Evolutionary conservation across 2,113 vertebrate species (phyloP).

Genomic region (Otolemur garnettii): DNA sequence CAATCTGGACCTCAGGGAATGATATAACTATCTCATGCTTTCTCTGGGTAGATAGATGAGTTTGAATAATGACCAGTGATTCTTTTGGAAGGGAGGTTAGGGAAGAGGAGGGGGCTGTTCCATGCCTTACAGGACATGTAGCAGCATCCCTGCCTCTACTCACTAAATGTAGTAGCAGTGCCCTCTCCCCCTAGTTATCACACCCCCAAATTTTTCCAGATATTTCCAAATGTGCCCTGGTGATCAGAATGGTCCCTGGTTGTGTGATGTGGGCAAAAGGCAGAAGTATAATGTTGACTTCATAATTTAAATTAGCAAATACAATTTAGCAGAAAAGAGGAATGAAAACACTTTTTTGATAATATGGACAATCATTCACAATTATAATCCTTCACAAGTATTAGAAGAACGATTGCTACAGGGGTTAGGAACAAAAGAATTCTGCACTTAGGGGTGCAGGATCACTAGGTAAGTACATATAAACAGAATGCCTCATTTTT

Average conservation of each 20-base stretch:
- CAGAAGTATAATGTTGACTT: conserved; percentile 2
- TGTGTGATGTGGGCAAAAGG: not conserved
- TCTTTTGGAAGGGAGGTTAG: not conserved
- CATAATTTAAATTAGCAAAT: conserved; percentile 42
- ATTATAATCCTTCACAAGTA: not conserved
- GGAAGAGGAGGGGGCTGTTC: not conserved
- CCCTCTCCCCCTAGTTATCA: not conserved
- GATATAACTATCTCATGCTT: not conserved
- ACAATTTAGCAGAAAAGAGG: not conserved
- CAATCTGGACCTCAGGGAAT: not conserved
- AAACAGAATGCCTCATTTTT: not conserved
- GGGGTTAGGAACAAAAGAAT: not conserved
- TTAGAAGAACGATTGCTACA: not conserved
- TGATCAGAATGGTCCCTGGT: not conserved
- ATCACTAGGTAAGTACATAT: not conserved
- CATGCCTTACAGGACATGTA: not conserved
- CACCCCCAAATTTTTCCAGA: not conserved
- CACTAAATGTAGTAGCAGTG: not conserved
- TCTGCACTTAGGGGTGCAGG: not conserved
- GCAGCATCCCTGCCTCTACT: not conserved
- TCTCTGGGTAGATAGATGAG: not conserved
- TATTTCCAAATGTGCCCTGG: not conserved
- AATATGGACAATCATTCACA: conserved; percentile 24
- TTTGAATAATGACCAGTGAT: not conserved
- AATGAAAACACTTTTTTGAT: not conserved